Evolutionary conservation across 1,140 invertebrate genomes (phyloP), one percentile per base, ranked within the genome.

Genomic region (Drosophila seguyi): DNA sequence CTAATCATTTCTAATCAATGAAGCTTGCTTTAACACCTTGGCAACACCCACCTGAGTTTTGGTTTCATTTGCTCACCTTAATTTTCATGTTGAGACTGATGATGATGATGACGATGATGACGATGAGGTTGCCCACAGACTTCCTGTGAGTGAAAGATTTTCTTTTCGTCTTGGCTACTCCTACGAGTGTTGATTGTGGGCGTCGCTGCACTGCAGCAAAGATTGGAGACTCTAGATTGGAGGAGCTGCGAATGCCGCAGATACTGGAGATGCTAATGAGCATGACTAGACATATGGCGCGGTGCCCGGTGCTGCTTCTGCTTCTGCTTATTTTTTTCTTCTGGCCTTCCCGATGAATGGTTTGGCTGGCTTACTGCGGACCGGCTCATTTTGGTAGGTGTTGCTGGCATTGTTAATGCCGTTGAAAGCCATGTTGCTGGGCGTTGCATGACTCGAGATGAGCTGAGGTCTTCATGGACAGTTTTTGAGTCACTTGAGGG

Each of bases 251-350:
- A 53, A 53, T 53, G 50, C 50, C 50, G 50, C 50, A 53, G 50
- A 53, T 53, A 29, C 50, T 60, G 56, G 55, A 50, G 84, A 87
- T 87, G 83, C 83, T 88, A 87, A 87, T 87, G 83, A 87, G 83
- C 83, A 87, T 87, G 83, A 87, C 83, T 87, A 87, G 83, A 87
- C 83, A 79, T 48, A 79, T 88, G 79, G 61, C 75, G 41, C 42
- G 42, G 6, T 55, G 48, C 48, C 45, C 39, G 22, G 25, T 44
- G 29, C 2, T 38, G 5, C 22, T 63, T 31, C 16, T 39, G 42
- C 20, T 65, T 25, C 18, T 58, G 27, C 20, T 65, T 20, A 13
- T 60, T 52, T 4, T 13, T 8, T 16, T 52, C 38, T 53, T 11
- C 50, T 53, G 31, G 50, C 18, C 13, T 20, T 53, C 0, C 18